Evolutionary conservation across 2,797 vertebrate species (phyloP), one percentile per base, ranked within the genome.

Genomic region (Tiaroga cobitis): DNA sequence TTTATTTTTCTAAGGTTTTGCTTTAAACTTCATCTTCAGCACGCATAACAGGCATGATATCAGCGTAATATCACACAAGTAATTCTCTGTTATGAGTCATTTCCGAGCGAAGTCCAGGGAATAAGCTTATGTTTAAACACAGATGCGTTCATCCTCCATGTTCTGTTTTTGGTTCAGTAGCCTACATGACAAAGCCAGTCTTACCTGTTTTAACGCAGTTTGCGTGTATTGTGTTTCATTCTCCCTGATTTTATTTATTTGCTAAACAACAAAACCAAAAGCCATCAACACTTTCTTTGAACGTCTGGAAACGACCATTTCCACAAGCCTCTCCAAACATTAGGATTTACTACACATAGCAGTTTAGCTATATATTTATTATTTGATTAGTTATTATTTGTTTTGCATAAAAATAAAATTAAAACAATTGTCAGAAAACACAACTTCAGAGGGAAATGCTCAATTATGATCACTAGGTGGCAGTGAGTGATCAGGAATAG

Each of bases 91-190:
- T 19, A 32, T 68, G 21, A 77, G 73, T 68, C 46, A 41, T 56
- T 24, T 84, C 34, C 56, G 73, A 75, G 46, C 16, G 1, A 76
- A 76, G 73, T 83, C 32, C 46, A 15, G 24, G 18, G 29, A 24
- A 68, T 39, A 39, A 24, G 10, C 21, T 68, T 67, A 68, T 83
- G 24, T 77, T 77, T 76, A 76, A 83, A 68, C 82, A 83, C 70
- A 46, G 7, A n/a, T 41, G 61, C 11, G 16, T 63, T 82, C 26
- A 82, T 19, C 29, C 61, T 67, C 4, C 9, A 3, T 67, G 54
- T 41, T 49, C 0, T 63, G 32, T 68, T 74, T 46, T 75, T 76
- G 24, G 11, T 6, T 59, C 11, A 51, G n/a, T n/a, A 29, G 8
- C n/a, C n/a, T 41, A 37, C 37, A 74, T 2, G 3, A 29, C 39